A percentile compares a stretch with the other conserved stretches of the same genome.
These are phyloP conservation scores for Tribolium castaneum DNA, from an alignment of 1,140 invertebrate genomes.

Conservation along the genomic window DNA sequence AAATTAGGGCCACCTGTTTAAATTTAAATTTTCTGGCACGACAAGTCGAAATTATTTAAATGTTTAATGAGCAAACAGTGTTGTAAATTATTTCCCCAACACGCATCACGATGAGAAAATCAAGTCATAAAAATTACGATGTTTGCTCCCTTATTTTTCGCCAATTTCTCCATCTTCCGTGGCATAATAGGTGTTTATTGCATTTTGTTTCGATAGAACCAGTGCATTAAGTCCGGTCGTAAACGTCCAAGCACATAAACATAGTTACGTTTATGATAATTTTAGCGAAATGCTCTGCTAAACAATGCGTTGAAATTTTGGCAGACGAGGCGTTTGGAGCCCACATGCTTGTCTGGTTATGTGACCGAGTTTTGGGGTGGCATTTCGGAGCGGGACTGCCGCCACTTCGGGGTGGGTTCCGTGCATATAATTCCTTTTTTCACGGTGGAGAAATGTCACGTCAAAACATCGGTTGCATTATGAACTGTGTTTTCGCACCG, in stretches of 20 bases:
- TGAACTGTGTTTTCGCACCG: neutral
- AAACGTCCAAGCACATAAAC: neutral
- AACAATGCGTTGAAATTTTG: conserved; percentile 10
- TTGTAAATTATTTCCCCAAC: neutral
- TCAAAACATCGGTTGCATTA: neutral
- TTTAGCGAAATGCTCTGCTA: conserved; percentile 6
- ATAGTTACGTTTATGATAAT: conserved; percentile 13
- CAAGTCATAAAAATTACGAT: conserved; percentile 1
- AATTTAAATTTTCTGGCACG: neutral
- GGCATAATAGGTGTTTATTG: neutral
- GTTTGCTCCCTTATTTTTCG: neutral
- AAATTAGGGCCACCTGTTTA: neutral
- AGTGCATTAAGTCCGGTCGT: conserved; percentile 13
- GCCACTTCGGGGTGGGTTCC: neutral
- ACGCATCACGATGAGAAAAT: neutral
- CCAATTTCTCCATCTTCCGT: neutral
- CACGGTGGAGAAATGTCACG: conserved; percentile 2
- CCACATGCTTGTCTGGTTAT: neutral
- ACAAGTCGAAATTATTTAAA: neutral
- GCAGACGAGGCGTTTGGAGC: neutral
- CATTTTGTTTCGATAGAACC: neutral
- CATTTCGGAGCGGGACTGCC: neutral
- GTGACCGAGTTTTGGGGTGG: conserved; percentile 20
- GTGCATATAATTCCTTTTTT: conserved; percentile 5
- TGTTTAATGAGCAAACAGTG: neutral